Conservation (phyloP, 2,888 invertebrate species). For the Cancer borealis region DNA sequence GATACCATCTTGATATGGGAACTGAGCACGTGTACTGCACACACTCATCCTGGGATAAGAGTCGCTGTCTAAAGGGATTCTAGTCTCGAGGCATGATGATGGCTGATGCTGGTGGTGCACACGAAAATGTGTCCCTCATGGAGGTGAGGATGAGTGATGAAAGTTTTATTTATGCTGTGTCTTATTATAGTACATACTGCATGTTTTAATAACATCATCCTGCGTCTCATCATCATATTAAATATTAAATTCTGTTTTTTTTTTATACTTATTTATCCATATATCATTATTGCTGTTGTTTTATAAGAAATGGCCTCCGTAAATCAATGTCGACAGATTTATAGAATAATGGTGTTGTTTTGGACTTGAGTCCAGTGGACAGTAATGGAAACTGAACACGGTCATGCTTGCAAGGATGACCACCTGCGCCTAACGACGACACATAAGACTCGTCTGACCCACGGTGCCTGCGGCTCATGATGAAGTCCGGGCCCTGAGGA, state of each 20-base stretch:
- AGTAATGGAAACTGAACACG: background rate
- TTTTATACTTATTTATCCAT: background rate
- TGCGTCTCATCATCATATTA: background rate
- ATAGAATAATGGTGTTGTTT: no score
- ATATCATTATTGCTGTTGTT: background rate
- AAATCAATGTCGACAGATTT: background rate
- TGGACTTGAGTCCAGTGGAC: background rate
- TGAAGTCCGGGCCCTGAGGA: background rate
- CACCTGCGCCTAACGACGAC: background rate
- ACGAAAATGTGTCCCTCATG: background rate
- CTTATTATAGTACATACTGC: background rate
- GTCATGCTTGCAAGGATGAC: background rate
- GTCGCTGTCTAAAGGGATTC: no score
- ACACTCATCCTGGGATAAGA: no score
- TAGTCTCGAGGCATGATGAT: background rate
- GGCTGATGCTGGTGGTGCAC: background rate
- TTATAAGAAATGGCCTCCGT: background rate
- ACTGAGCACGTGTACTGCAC: no score
- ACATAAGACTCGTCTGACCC: background rate
- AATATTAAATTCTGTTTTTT: background rate
- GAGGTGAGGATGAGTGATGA: background rate
- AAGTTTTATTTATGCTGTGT: background rate
- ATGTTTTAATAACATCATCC: background rate
- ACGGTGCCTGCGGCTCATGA: conserved; percentile 25
- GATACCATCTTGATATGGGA: no score